Percentiles rank a stretch among this genome's conserved stretches.
Conservation (phyloP, 2,888 invertebrate genomes). For the Volucella inanis region DNA sequence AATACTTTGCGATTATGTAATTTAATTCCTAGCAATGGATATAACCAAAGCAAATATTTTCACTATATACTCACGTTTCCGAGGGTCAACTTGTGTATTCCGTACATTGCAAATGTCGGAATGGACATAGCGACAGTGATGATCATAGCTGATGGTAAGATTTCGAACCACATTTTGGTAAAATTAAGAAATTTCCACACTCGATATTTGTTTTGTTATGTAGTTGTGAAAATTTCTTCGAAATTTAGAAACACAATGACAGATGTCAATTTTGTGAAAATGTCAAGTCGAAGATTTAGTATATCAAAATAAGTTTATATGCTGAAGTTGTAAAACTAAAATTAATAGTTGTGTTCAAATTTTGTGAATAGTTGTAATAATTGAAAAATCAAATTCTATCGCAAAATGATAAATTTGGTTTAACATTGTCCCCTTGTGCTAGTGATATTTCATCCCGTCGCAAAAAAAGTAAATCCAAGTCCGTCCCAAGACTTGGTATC, state of each 20-base stretch:
- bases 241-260: conserved; percentile 21
- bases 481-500: too few relatives aligned
- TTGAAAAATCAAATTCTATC: too few relatives aligned
- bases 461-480: too few relatives aligned
- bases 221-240: conserved; percentile 8
- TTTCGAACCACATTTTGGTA: conserved; percentile 88
- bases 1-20: conserved; percentile 80
- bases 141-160: conserved; percentile 86
- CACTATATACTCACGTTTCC: conserved; percentile 86
- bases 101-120: conserved; percentile 86
- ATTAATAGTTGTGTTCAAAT: too few relatives aligned
- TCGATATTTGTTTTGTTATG: conserved; percentile 39
- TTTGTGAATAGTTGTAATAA: too few relatives aligned
- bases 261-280: background rate
- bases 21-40: conserved; percentile 40
- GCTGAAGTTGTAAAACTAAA: too few relatives aligned
- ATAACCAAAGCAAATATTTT: conserved; percentile 23
- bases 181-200: conserved; percentile 21
- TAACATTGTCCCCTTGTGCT: too few relatives aligned
- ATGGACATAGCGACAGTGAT: conserved; percentile 85
- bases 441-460: too few relatives aligned
- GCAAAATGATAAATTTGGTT: too few relatives aligned
- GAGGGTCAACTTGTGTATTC: conserved; percentile 85
- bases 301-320: too few relatives aligned
- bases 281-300: background rate